Evolutionary conservation across 2,113 vertebrate genomes (phyloP).

Genomic region (Xiphias gladius): DNA sequence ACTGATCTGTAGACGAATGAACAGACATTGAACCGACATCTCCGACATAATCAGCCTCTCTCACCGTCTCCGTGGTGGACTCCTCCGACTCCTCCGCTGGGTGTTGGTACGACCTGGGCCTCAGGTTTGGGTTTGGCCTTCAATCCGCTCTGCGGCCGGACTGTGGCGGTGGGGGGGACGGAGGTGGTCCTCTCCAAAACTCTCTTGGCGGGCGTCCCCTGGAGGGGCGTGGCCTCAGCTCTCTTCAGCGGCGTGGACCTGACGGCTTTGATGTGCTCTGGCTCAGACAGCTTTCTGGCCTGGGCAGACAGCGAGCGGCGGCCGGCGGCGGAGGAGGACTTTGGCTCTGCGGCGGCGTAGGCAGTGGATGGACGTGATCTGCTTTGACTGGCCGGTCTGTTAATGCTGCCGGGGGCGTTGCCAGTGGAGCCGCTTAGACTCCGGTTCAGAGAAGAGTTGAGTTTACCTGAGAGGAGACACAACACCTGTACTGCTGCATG

Average conservation of each 20-base stretch:
- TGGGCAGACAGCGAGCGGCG: slow-evolving; percentile 65
- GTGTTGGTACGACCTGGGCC: slow-evolving; percentile 51
- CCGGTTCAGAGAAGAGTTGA: slow-evolving; percentile 70
- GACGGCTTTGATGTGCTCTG: slow-evolving; percentile 33
- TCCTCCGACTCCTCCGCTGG: slow-evolving; percentile 47
- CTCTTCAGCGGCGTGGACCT: slow-evolving; percentile 72
- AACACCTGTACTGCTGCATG: background rate
- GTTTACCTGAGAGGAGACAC: slow-evolving; percentile 72
- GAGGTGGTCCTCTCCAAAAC: slow-evolving; percentile 46
- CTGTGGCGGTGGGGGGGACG: slow-evolving; percentile 6
- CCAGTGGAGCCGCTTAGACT: slow-evolving; percentile 62
- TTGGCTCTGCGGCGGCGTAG: background rate
- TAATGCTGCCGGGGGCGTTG: slow-evolving; percentile 35
- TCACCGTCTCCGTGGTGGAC: slow-evolving; percentile 59
- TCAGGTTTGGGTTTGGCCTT: slow-evolving; percentile 68
- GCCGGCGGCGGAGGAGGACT: background rate
- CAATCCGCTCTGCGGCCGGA: slow-evolving; percentile 29
- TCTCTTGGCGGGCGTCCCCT: slow-evolving; percentile 63
- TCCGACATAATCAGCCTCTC: background rate
- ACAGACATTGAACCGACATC: background rate
- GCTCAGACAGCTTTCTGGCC: slow-evolving; percentile 67
- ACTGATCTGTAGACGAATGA: too few species aligned
- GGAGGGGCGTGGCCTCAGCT: slow-evolving; percentile 38
- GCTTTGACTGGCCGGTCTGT: slow-evolving; percentile 60
- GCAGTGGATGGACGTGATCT: slow-evolving; percentile 55